Percentiles rank a stretch among this genome's conserved stretches.
phyloP scores from a whole-genome alignment of 64 coral and sea anemone species.

The Actinia tenebrosa region DNA sequence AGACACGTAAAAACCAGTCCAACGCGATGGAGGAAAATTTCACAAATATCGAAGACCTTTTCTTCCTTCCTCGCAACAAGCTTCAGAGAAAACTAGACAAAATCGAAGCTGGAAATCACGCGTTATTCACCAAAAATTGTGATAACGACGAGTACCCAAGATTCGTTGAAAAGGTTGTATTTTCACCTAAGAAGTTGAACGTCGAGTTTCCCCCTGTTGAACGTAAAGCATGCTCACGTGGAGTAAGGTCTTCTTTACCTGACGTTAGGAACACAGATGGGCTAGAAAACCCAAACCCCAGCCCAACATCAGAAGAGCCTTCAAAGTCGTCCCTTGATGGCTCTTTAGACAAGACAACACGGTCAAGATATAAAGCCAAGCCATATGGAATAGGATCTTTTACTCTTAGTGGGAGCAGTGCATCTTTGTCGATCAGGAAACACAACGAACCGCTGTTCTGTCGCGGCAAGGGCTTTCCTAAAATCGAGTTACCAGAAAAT shows the following conservation, averaged over 20 bases:
- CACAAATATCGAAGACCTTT: neutral
- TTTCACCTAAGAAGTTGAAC: constrained; percentile 6
- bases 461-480: neutral
- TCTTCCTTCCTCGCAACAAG: neutral
- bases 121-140: neutral
- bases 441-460: neutral
- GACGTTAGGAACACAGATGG: neutral
- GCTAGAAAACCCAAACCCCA: neutral
- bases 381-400: neutral
- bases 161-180: constrained; percentile 8
- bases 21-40: too few species aligned
- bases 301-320: neutral
- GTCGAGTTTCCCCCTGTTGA: neutral
- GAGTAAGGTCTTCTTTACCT: neutral
- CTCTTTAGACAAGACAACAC: neutral
- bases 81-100: neutral
- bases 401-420: neutral
- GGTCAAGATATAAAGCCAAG: neutral
- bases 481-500: neutral
- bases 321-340: neutral
- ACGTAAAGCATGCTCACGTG: neutral
- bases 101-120: constrained; percentile 2
- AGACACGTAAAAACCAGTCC: too few species aligned
- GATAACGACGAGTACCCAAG: neutral
- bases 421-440: neutral